These are phyloP conservation scores for Carpatolechia fugitivella DNA, from an alignment of 2,888 invertebrate species.

Conservation along the genomic window DNA sequence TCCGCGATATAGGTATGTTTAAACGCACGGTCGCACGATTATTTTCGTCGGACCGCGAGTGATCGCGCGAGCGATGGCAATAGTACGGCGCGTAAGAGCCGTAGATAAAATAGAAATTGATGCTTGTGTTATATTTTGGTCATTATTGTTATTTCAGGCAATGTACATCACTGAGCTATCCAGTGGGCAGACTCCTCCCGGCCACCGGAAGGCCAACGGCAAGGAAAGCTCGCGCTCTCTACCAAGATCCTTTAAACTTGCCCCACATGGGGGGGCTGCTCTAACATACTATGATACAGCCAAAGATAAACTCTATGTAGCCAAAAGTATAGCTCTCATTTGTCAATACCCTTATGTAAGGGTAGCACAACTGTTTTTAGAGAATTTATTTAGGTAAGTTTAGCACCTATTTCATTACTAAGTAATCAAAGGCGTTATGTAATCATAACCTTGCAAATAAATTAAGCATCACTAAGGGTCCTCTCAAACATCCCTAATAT, in stretches of 20 bases:
- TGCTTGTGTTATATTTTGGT: too few relatives aligned
- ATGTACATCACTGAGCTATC: conserved; percentile 95
- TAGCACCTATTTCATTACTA: neutral
- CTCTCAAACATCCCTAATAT: too few relatives aligned
- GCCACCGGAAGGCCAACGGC: conserved; percentile 77
- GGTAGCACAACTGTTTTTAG: conserved; percentile 91
- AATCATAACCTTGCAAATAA: too few relatives aligned
- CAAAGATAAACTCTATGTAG: conserved; percentile 96
- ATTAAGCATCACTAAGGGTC: too few relatives aligned
- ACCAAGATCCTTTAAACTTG: conserved; percentile 93
- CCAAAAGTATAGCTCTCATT: conserved; percentile 96
- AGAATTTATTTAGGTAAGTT: conserved; percentile 89
- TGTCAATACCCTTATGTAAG: conserved; percentile 94
- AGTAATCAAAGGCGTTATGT: too few relatives aligned
- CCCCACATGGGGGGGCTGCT: conserved; percentile 87
- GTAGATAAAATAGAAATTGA: too few relatives aligned
- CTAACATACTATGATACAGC: conserved; percentile 94
- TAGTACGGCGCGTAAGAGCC: too few relatives aligned
- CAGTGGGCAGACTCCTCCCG: conserved; percentile 85
- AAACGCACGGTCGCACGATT: too few relatives aligned
- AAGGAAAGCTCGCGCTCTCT: conserved; percentile 90
- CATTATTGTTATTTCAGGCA: conserved; percentile 79
- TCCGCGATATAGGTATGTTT: too few relatives aligned
- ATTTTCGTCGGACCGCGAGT: too few relatives aligned
- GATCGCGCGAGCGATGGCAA: too few relatives aligned